phyloP scores from a whole-genome alignment of 1,140 invertebrate species.

The Maniola jurtina region DNA sequence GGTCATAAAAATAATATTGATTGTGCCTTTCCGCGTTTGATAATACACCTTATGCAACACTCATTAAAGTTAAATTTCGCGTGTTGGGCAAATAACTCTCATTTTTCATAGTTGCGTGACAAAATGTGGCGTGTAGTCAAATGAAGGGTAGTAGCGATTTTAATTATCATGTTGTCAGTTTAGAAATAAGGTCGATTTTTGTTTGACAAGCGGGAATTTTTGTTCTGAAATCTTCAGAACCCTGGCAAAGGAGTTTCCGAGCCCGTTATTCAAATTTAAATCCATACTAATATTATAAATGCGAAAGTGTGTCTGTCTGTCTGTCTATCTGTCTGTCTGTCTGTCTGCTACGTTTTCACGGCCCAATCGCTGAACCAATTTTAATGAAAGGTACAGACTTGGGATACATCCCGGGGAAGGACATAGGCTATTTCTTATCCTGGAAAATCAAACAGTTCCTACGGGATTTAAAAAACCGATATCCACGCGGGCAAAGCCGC shows the following conservation, averaged over 20 bases:
- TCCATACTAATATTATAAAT: no score
- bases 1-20: constrained; percentile 21
- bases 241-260: not conserved
- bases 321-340: no score
- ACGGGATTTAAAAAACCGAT: no score
- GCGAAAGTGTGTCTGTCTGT: no score
- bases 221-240: not conserved
- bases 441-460: no score
- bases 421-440: no score
- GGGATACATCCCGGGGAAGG: no score
- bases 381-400: no score
- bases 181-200: constrained; percentile 18
- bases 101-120: constrained; percentile 38
- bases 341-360: no score
- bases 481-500: no score
- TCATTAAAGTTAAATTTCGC: constrained; percentile 19
- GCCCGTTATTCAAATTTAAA: no score
- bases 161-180: constrained; percentile 17
- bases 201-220: not conserved
- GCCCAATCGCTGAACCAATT: no score
- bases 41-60: constrained; percentile 10
- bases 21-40: not conserved
- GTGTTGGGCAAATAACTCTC: constrained; percentile 28
- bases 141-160: constrained; percentile 29
- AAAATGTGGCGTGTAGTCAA: constrained; percentile 34